Conservation (phyloP, 2,888 invertebrate species). For the Dilophus febrilis region DNA sequence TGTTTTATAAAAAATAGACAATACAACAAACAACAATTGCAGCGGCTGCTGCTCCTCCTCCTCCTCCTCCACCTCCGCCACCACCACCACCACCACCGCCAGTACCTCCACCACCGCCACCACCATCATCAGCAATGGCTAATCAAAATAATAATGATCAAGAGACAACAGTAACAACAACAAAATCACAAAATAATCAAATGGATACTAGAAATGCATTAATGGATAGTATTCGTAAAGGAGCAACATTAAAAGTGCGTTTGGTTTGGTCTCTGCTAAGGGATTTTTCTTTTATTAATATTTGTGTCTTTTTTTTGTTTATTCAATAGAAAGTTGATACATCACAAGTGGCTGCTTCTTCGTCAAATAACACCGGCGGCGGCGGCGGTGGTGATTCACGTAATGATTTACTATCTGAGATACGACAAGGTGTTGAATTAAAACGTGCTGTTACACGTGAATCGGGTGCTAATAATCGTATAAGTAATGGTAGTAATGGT, state of each 20-base stretch:
- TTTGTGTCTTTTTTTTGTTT: slow-evolving; percentile 7
- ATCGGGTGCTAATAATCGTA: slow-evolving; percentile 17
- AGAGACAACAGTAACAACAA: too few relatives aligned
- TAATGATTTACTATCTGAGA: slow-evolving; percentile 67
- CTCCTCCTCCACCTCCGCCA: slow-evolving; percentile 29
- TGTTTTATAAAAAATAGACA: too few relatives aligned
- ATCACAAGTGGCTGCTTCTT: slow-evolving; percentile 38
- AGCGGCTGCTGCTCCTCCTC: slow-evolving; percentile 27
- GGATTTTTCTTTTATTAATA: too few relatives aligned
- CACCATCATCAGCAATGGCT: not conserved
- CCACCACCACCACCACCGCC: slow-evolving; percentile 24
- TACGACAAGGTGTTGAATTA: slow-evolving; percentile 67
- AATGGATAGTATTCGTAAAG: slow-evolving; percentile 71
- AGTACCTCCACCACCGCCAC: slow-evolving; percentile 14
- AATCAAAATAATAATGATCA: too few relatives aligned
- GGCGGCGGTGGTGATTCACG: slow-evolving; percentile 39
- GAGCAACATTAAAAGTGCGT: slow-evolving; percentile 43
- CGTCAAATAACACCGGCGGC: slow-evolving; percentile 28
- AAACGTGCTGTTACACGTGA: slow-evolving; percentile 42
- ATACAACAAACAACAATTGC: too few relatives aligned
- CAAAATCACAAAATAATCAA: too few relatives aligned
- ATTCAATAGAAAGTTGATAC: slow-evolving; percentile 39
- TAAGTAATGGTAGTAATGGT: slow-evolving; percentile 14
- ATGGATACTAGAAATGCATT: slow-evolving; percentile 51
- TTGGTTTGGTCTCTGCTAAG: too few relatives aligned